Evolutionary conservation across 2,797 vertebrate genomes (phyloP).

Genomic region (Anguilla megastoma): DNA sequence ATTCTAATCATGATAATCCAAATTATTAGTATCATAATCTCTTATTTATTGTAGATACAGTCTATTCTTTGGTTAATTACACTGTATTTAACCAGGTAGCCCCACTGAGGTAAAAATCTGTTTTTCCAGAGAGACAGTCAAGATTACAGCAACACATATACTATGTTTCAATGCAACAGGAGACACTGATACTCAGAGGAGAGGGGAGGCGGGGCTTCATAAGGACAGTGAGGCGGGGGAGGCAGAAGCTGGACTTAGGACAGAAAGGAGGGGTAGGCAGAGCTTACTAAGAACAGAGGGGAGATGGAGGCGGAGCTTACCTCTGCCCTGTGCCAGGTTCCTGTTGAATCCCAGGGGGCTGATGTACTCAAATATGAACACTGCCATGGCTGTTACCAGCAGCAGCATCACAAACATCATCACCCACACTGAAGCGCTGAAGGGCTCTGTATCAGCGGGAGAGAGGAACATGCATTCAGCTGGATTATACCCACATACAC

Average conservation of each 20-base stretch:
- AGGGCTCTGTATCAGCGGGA: constrained; percentile 79
- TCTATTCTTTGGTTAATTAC: neutral
- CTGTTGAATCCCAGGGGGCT: constrained; percentile 97
- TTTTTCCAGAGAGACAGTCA: neutral
- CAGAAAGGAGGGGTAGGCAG: too few relatives aligned
- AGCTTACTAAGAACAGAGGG: neutral
- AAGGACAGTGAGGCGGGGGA: too few relatives aligned
- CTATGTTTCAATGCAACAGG: too few relatives aligned
- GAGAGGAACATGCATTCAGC: constrained; percentile 12
- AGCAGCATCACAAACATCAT: constrained; percentile 99
- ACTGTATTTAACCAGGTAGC: neutral
- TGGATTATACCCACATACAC: constrained; percentile 38
- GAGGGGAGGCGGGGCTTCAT: neutral
- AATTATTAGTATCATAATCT: neutral
- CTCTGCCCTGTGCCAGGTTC: constrained; percentile 93
- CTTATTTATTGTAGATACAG: neutral
- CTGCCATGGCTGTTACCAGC: constrained; percentile 94
- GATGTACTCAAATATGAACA: constrained; percentile 98
- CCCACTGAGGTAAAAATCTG: neutral
- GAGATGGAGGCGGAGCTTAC: constrained; percentile 64
- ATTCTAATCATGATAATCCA: neutral
- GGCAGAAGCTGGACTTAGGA: too few relatives aligned
- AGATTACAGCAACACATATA: too few relatives aligned
- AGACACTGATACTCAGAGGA: too few relatives aligned
- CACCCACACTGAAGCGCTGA: constrained; percentile 99